Conservation (phyloP, 1,140 invertebrate species). For the Zophobas atratus region DNA sequence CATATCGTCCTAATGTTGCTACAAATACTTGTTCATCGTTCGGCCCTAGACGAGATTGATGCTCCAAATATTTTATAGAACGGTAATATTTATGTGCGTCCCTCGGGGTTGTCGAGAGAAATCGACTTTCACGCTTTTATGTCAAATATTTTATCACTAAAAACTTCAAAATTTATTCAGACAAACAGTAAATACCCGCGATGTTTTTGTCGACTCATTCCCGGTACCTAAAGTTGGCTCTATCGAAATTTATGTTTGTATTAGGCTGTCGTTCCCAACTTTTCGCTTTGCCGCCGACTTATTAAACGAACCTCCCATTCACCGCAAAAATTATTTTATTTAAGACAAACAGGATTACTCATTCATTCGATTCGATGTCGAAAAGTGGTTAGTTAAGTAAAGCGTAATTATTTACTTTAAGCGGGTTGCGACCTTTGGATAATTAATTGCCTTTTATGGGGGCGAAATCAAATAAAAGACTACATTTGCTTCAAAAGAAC, state of each 20-base stretch:
- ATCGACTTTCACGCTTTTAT: constrained; percentile 42
- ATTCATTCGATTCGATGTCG: background rate
- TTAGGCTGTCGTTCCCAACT: constrained; percentile 9
- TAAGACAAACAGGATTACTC: constrained; percentile 6
- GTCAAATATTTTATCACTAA: constrained; percentile 43
- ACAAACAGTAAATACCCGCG: constrained; percentile 23
- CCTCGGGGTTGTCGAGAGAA: constrained; percentile 29
- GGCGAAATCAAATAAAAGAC: too few relatives aligned
- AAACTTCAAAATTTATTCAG: constrained; percentile 41
- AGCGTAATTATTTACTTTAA: background rate
- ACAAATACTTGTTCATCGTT: constrained; percentile 34
- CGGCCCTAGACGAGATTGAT: constrained; percentile 19
- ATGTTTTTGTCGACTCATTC: constrained; percentile 28
- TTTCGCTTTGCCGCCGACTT: background rate
- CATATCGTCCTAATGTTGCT: constrained; percentile 34
- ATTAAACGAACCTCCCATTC: constrained; percentile 15
- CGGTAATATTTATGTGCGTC: constrained; percentile 42
- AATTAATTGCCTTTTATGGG: too few relatives aligned
- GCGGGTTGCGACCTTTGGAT: too few relatives aligned
- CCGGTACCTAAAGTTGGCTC: constrained; percentile 1
- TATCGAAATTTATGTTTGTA: constrained; percentile 11
- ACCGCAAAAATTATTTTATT: constrained; percentile 24
- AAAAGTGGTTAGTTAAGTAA: background rate
- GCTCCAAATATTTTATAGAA: constrained; percentile 41
- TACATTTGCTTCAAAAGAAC: too few relatives aligned